A percentile compares a stretch with the other conserved stretches of the same genome.
These are phyloP conservation scores for Thrips palmi DNA, from an alignment of 1,140 invertebrate species.

Conservation along the genomic window DNA sequence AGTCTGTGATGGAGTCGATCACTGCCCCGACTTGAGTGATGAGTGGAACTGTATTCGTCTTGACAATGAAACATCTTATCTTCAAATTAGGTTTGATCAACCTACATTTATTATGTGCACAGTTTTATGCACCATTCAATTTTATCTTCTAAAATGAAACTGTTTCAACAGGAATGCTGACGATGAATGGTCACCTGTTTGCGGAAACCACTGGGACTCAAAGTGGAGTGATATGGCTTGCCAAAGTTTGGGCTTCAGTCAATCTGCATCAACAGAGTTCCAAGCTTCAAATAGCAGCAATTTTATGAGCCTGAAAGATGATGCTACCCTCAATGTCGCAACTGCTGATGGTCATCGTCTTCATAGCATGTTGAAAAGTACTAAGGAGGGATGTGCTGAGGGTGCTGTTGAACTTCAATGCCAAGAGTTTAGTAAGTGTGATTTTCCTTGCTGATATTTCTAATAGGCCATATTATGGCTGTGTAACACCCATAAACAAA, in stretches of 20 bases:
- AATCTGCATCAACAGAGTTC: constrained; percentile 19
- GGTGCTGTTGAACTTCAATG: constrained; percentile 32
- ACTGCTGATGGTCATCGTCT: constrained; percentile 18
- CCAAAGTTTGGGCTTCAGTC: constrained; percentile 29
- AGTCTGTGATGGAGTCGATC: constrained; percentile 35
- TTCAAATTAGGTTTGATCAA: too few species aligned
- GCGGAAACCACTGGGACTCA: constrained; percentile 31
- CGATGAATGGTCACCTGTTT: constrained; percentile 27
- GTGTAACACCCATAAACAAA: constrained; percentile 4
- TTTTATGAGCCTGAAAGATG: constrained; percentile 22
- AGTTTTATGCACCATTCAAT: too few species aligned
- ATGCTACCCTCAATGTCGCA: constrained; percentile 18
- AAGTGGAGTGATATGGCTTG: constrained; percentile 33
- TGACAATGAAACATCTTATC: background rate
- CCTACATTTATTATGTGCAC: too few species aligned
- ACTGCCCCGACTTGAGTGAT: constrained; percentile 43
- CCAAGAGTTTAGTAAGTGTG: constrained; percentile 31
- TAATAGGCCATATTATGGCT: background rate
- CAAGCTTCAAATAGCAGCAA: constrained; percentile 1
- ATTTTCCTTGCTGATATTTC: background rate
- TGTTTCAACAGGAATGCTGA: constrained; percentile 14
- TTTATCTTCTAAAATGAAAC: background rate
- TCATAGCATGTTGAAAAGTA: too few species aligned
- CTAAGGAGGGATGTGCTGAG: too few species aligned
- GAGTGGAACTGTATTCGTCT: constrained; percentile 28